Percentiles rank a stretch among this genome's conserved stretches.
Evolutionary conservation across 92 coral and sea anemone genomes (phyloP).

Genomic region (Actinostola sp.): DNA sequence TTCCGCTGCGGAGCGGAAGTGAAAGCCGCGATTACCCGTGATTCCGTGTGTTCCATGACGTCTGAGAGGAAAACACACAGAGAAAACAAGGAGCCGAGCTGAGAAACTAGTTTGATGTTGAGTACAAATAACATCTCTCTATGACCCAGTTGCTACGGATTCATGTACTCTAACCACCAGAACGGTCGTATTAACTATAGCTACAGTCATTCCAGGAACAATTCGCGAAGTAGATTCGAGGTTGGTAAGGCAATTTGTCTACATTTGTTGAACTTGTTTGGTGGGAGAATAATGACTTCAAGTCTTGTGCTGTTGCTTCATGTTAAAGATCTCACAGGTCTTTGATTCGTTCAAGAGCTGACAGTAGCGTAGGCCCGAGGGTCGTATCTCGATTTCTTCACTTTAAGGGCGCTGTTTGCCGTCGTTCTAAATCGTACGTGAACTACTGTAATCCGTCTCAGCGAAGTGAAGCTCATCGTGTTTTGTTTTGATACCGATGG

Average conservation of each 20-base stretch:
- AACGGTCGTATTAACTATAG: slow-evolving; percentile 76
- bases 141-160: slow-evolving; percentile 58
- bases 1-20: slow-evolving; percentile 42
- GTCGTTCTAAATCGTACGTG: background rate
- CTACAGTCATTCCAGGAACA: slow-evolving; percentile 84
- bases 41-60: slow-evolving; percentile 63
- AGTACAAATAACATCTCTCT: slow-evolving; percentile 44
- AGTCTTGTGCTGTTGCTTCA: background rate
- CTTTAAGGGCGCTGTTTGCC: slow-evolving; percentile 19
- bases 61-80: slow-evolving; percentile 66
- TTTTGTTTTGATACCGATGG: slow-evolving; percentile 62
- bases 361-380: background rate
- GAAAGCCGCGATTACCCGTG: slow-evolving; percentile 47
- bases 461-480: slow-evolving; percentile 28
- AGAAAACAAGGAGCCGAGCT: slow-evolving; percentile 46
- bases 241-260: slow-evolving; percentile 54
- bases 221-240: slow-evolving; percentile 98
- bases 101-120: slow-evolving; percentile 49
- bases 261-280: slow-evolving; percentile 29
- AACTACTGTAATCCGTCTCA: background rate
- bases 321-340: background rate
- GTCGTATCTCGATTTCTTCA: background rate
- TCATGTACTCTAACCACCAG: slow-evolving; percentile 96
- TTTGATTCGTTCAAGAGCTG: background rate
- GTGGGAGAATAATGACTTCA: slow-evolving; percentile 9